Conservation (phyloP, 2,113 vertebrate genomes). For the Fregata magnificens region DNA sequence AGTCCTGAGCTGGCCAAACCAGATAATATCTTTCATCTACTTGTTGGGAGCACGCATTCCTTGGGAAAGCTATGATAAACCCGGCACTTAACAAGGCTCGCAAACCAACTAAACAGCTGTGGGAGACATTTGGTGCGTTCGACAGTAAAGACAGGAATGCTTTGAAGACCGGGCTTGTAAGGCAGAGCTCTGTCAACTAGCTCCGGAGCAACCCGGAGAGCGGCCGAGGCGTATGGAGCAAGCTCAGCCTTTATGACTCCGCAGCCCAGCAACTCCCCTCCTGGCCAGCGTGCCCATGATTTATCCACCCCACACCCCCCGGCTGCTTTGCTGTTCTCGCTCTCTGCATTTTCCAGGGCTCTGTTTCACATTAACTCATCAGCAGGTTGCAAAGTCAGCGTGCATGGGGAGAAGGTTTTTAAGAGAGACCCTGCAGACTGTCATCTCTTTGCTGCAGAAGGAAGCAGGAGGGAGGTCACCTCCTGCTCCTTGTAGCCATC, state of each 20-base stretch:
- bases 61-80: conserved; percentile 39
- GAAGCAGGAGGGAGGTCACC: background rate
- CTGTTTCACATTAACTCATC: conserved; percentile 56
- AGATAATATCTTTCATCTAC: conserved; percentile 51
- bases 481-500: background rate
- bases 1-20: background rate
- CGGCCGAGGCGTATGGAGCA: background rate
- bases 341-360: background rate
- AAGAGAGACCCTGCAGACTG: conserved; percentile 17
- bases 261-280: background rate
- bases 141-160: conserved; percentile 66
- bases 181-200: background rate
- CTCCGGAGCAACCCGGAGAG: background rate
- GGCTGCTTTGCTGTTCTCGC: background rate
- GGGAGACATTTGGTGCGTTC: conserved; percentile 46
- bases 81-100: conserved; percentile 37
- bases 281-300: background rate
- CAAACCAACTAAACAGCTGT: conserved; percentile 60
- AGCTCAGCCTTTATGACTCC: background rate
- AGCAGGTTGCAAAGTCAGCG: conserved; percentile 6
- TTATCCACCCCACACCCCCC: background rate
- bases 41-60: conserved; percentile 2
- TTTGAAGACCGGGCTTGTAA: conserved; percentile 39
- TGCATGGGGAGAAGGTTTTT: background rate
- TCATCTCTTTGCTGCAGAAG: background rate